Evolutionary conservation across 2,797 vertebrate species (phyloP).

Genomic region (Melanotaenia maccullochi): DNA sequence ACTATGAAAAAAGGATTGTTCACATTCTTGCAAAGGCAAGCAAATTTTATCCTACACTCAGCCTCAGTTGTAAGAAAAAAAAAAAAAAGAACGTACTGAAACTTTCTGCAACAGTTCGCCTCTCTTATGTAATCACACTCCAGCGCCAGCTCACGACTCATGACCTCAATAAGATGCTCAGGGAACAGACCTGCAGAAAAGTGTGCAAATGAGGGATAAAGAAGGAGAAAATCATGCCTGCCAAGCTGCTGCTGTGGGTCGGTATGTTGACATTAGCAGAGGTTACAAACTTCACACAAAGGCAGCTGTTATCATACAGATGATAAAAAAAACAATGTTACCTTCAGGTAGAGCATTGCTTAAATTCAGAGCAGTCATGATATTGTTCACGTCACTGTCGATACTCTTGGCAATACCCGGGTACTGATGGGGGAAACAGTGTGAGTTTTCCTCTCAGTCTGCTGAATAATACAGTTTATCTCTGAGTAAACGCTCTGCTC

Average conservation of each 20-base stretch:
- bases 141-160: constrained; percentile 91
- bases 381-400: constrained; percentile 93
- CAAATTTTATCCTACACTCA: neutral
- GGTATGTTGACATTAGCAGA: constrained; percentile 23
- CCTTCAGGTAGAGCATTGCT: constrained; percentile 95
- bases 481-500: neutral
- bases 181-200: constrained; percentile 88
- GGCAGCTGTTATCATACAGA: constrained; percentile 41
- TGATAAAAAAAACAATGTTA: constrained; percentile 60
- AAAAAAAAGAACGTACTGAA: constrained; percentile 84
- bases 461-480: neutral
- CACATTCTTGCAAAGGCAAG: constrained; percentile 6
- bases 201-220: neutral
- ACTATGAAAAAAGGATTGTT: neutral
- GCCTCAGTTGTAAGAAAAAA: neutral
- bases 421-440: constrained; percentile 79
- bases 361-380: constrained; percentile 93
- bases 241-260: neutral
- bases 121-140: constrained; percentile 96
- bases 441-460: neutral
- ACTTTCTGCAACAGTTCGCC: constrained; percentile 88
- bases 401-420: constrained; percentile 96
- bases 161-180: constrained; percentile 92
- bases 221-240: neutral
- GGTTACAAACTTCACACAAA: constrained; percentile 27